Evolutionary conservation across 1,140 invertebrate genomes (phyloP), one percentile per base, ranked within the genome.

Genomic region (Polyergus mexicanus): DNA sequence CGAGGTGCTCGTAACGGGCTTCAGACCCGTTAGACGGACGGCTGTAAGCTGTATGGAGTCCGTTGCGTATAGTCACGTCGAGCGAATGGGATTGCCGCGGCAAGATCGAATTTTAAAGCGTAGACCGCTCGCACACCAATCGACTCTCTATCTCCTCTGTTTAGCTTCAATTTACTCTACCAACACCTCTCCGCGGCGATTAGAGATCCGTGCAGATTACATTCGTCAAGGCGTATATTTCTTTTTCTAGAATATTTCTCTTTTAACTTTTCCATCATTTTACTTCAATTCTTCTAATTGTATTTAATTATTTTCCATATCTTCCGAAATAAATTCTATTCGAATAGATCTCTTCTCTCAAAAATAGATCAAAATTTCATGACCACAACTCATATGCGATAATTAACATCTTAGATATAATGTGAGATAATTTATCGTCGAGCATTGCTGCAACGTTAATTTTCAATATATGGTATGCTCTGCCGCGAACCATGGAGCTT

Each of bases 1-100:
- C 13, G 60, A 90, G 86, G 71, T 58, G 87, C 76, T 87, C 58
- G 81, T 76, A 84, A 84, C 81, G 71, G 38, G 38, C 44, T 77
- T 84, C 72, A 68, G 72, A 72, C 78, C 47, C 54, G 78, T 83
- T 83, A 83, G 68, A 83, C 68, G 44, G 78, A 83, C 68, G 28
- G 56, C 54, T 74, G 54, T 60, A 74, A 83, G 68, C 68, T 28
- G 68, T 72, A 60, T 83, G 38, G 78, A 47, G 41, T 41, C 16
- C 25, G 25, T 19, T 19, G 25, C 54, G 51, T 72, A 81, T 32
- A 81, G 69, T 58, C 78, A 71, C 56, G 54, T 25, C 68, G 41
- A 72, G 38, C 38, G 54, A 80, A 80, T 60, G 66, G 35, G 13
- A 81, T 72, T 81, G 35, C 66, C 3, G 3, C 19, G 28, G 38